Conservation (phyloP, 2,888 invertebrate genomes). For the Calliphora vomitoria region DNA sequence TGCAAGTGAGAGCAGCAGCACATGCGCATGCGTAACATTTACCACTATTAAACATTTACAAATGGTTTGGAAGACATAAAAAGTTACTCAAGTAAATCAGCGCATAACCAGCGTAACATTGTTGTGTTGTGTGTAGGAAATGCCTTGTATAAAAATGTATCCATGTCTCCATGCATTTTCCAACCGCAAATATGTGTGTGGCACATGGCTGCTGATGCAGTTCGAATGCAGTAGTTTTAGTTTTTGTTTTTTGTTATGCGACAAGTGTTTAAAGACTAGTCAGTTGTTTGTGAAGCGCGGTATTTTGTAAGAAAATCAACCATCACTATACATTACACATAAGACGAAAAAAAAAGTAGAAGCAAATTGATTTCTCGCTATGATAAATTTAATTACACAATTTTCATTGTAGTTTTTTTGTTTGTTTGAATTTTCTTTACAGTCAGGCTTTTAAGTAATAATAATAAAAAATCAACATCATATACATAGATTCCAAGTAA, state of each 20-base stretch:
- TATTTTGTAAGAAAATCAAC: conserved; percentile 70
- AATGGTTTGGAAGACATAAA: conserved; percentile 55
- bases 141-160: conserved; percentile 3
- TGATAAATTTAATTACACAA: conserved; percentile 76
- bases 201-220: conserved; percentile 56
- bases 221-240: conserved; percentile 30
- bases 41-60: conserved; percentile 48
- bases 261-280: conserved; percentile 71
- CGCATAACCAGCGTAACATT: conserved; percentile 70
- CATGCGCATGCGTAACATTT: conserved; percentile 69
- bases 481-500: conserved; percentile 67
- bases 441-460: conserved; percentile 36
- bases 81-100: conserved; percentile 74
- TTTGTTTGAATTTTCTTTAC: conserved; percentile 16
- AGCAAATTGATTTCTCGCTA: conserved; percentile 74
- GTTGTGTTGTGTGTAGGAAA: conserved; percentile 20
- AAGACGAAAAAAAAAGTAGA: conserved; percentile 38
- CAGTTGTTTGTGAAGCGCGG: conserved; percentile 63
- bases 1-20: conserved; percentile 22
- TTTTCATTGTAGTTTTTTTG: conserved; percentile 66
- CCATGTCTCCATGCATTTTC: conserved; percentile 15
- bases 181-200: conserved; percentile 47
- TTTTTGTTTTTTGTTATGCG: conserved; percentile 57
- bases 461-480: conserved; percentile 44
- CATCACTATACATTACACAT: conserved; percentile 48